Evolutionary conservation across 2,797 vertebrate species (phyloP), one percentile per base, ranked within the genome.

Genomic region (Pseudomugil gertrudae): DNA sequence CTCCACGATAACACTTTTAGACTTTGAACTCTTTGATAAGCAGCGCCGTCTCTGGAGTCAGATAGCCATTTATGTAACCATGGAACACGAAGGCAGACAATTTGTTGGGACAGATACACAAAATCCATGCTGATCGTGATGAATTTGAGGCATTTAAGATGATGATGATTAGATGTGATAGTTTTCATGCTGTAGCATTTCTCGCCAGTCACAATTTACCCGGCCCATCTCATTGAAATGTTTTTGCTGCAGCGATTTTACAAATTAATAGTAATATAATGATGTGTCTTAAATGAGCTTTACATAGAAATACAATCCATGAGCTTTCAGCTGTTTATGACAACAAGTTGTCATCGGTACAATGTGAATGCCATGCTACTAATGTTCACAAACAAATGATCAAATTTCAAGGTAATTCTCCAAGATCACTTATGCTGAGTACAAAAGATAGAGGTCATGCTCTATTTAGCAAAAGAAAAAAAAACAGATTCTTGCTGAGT

Each of bases 1-100:
- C 48, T 1, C 45, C 23, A 10, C 0, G 76, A 87, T 79, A 85
- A 59, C 66, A 45, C 26, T 58, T 72, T 60, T 30, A 75, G 40
- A 74, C 72, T 80, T 75, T 73, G 63, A 85, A 82, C 57, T 61
- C 24, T 58, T 60, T 52, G 80, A 85, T 87, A 80, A 83, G 69
- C 59, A 26, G 23, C 35, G 2, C 24, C 21, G 30, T 55, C 48
- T 79, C 68, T 69, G 73, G 72, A 76, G 54, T 79, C 63, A 69
- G 72, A 83, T 50, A 79, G 67, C 50, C 58, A 27, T 72, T 81
- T 58, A 63, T 64, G 57, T 72, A 76, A 74, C 27, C 9, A 29
- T 78, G 60, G 53, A 58, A 55, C 74, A 66, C 48, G 7, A 70
- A 62, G 63, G 58, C 50, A 30, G 35, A 33, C 32, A 74, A 76